phyloP scores from a whole-genome alignment of 2,888 invertebrate species.

The Melipona beecheii region DNA sequence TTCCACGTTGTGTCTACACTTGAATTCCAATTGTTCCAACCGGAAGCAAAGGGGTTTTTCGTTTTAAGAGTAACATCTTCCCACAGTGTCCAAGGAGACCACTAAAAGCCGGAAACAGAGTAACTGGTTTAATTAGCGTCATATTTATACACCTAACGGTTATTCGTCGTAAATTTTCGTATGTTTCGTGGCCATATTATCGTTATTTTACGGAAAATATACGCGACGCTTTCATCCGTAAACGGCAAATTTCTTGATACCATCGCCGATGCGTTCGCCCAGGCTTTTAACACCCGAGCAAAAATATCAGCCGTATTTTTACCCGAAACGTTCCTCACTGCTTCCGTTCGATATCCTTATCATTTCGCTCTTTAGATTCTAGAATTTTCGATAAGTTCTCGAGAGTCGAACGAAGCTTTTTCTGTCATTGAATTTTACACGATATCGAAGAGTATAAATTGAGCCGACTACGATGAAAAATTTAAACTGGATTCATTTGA shows the following conservation, averaged over 20 bases:
- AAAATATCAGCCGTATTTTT: conserved; percentile 3
- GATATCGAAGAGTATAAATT: no score
- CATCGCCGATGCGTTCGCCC: conserved; percentile 7
- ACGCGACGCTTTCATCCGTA: conserved; percentile 23
- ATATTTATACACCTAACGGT: background rate
- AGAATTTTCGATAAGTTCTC: background rate
- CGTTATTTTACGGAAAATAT: conserved; percentile 5
- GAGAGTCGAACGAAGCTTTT: no score
- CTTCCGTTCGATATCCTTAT: conserved; percentile 11
- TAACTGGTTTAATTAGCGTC: conserved; percentile 44
- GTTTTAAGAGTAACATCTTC: conserved; percentile 20
- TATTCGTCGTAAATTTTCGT: conserved; percentile 34
- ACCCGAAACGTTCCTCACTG: conserved; percentile 17
- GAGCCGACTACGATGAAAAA: no score
- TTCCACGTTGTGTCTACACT: background rate
- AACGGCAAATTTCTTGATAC: conserved; percentile 34
- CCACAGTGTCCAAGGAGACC: background rate
- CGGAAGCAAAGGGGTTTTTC: conserved; percentile 32
- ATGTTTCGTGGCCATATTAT: background rate
- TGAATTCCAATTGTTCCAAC: conserved; percentile 25
- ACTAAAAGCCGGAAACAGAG: conserved; percentile 10
- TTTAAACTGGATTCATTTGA: no score
- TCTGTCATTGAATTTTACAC: no score
- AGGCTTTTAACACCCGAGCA: conserved; percentile 9
- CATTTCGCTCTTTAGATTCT: background rate